Evolutionary conservation across 2,888 invertebrate genomes (phyloP).

Genomic region (Tipula helvola): DNA sequence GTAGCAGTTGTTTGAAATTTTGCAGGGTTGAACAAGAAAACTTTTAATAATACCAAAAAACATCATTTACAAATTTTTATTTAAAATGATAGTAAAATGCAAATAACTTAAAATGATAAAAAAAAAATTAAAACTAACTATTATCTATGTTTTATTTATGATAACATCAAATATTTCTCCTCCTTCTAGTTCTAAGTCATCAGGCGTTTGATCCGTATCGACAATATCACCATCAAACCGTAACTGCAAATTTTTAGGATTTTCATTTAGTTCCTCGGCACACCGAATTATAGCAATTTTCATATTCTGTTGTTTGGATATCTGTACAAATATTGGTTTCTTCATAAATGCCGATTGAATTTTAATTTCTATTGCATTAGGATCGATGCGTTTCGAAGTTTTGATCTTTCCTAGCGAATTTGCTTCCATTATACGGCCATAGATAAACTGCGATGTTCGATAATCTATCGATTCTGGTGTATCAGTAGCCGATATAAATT

Average conservation of each 20-base stretch:
- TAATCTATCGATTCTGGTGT: slow-evolving; percentile 26
- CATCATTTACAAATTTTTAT: background rate
- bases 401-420: background rate
- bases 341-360: slow-evolving; percentile 27
- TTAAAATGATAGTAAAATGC: background rate
- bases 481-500: slow-evolving; percentile 23
- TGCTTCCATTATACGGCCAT: slow-evolving; percentile 5
- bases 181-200: slow-evolving; percentile 28
- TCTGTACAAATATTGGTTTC: slow-evolving; percentile 22
- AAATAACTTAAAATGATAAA: background rate
- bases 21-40: background rate
- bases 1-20: background rate
- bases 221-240: slow-evolving; percentile 31
- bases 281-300: slow-evolving; percentile 27
- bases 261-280: slow-evolving; percentile 25
- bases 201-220: slow-evolving; percentile 24
- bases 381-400: slow-evolving; percentile 11
- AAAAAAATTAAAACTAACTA: background rate
- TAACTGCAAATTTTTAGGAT: background rate
- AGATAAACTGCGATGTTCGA: slow-evolving; percentile 24
- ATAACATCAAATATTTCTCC: slow-evolving; percentile 27
- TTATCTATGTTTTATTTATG: slow-evolving; percentile 23
- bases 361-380: slow-evolving; percentile 25
- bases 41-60: background rate
- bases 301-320: slow-evolving; percentile 24